Base-by-base conservation (phyloP, 2,113 vertebrate genomes). In the Myiozetetes cayanensis region DNA sequence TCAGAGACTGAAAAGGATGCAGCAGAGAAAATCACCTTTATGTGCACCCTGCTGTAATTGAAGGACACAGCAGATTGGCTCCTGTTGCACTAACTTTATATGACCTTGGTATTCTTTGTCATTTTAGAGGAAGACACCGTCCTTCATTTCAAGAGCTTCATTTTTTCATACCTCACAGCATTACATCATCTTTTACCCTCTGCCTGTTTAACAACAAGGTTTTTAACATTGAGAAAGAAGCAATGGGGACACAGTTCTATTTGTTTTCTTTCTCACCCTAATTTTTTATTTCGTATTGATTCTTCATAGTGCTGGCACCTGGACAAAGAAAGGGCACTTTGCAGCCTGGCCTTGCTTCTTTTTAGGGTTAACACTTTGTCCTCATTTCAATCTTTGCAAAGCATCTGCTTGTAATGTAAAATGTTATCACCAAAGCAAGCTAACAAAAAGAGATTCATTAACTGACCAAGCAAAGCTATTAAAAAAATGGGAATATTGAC, bases 401-500 rank as follows among this genome's bases (percentile, higher is more conserved):
- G 46, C 59, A 95, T 71, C 82, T 80, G 82, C 33, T 85, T 62
- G 17, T 33, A 31, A 83, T 35, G 18, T 47, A 80, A 83, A 93
- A 95, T 67, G 59, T 83, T 93, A 94, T 80, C 71, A 71, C 30
- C 82, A 89, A 85, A 83, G 43, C 35, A 79, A 89, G 46, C 21
- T 61, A 93, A 77, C 74, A 76, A 76, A 91, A 73, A 76, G 8
- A 68, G 23, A 85, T 93, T 89, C 41, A 46, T 95, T 95, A 85
- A 87, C 66, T 80, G 71, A 93, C 70, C 87, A 96, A 94, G 27
- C 50, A 84, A 87, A 79, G 31, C 18, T 87, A 33, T 82, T 47
- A 67, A 19, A 85, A 72, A 94, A 79, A n/a, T 4, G 72, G 62
- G 89, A 85, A 35, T 93, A 93, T 70, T 82, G 88, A 73, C 49